Conservation (phyloP, 2,113 vertebrate genomes). For the Panthera tigris region DNA sequence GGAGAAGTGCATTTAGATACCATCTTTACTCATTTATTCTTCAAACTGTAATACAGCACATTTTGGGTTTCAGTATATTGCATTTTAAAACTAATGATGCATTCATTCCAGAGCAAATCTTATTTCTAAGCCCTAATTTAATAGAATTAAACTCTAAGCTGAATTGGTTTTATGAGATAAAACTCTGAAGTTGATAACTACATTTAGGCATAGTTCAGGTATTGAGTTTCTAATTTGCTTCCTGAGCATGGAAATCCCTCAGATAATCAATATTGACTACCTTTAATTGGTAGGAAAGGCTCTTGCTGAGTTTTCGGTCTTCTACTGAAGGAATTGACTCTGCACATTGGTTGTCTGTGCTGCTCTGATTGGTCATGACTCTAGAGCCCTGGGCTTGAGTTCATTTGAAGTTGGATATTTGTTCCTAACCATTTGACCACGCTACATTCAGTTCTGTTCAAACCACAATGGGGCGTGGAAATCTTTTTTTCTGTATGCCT, state of each 20-base stretch:
- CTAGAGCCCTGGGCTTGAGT: fast-evolving
- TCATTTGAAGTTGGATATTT: neutral
- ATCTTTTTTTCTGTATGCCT: neutral
- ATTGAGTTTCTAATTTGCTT: slow-evolving; percentile 91
- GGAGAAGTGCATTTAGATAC: slow-evolving; percentile 82
- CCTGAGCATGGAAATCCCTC: slow-evolving; percentile 88
- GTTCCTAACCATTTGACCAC: neutral
- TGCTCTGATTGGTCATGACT: neutral
- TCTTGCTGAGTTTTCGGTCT: slow-evolving; percentile 77
- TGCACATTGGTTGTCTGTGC: neutral
- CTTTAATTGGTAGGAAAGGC: slow-evolving; percentile 85
- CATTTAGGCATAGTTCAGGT: slow-evolving; percentile 90
- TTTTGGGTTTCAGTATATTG: slow-evolving; percentile 87
- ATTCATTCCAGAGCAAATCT: slow-evolving; percentile 88
- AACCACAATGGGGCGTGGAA: neutral
- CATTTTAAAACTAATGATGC: slow-evolving; percentile 89
- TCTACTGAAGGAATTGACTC: slow-evolving; percentile 9
- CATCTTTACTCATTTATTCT: slow-evolving; percentile 84
- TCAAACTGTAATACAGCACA: slow-evolving; percentile 85
- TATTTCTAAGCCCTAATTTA: slow-evolving; percentile 90
- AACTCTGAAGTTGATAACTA: slow-evolving; percentile 90
- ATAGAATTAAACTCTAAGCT: slow-evolving; percentile 90
- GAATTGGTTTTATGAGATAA: slow-evolving; percentile 91
- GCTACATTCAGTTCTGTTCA: fast-evolving
- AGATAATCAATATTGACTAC: slow-evolving; percentile 89